phyloP scores from a whole-genome alignment of 1,140 invertebrate species.

The Bilobella aurantiaca region DNA sequence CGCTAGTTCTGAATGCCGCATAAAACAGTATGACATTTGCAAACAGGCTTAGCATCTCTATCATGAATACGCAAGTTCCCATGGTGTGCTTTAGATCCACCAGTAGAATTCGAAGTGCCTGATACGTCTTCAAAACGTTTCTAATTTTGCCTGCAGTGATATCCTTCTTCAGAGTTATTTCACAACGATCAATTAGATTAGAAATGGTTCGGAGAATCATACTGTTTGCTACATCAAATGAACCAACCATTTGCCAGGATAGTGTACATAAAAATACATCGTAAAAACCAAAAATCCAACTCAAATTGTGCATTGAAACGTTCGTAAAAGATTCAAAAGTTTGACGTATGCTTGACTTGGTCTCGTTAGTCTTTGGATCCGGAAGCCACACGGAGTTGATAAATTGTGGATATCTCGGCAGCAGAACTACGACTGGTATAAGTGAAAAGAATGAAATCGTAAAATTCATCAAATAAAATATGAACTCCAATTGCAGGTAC shows the following conservation, averaged over 20 bases:
- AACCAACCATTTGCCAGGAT: background rate
- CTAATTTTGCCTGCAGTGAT: background rate
- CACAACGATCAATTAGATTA: background rate
- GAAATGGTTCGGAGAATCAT: background rate
- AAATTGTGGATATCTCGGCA: background rate
- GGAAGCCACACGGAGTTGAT: constrained; percentile 5
- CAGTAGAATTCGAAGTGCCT: background rate
- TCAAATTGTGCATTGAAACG: background rate
- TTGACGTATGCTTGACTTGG: background rate
- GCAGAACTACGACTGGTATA: background rate
- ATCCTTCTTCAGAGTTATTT: background rate
- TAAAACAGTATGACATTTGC: background rate
- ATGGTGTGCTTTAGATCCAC: background rate
- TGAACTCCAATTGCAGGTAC: background rate
- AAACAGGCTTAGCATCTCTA: background rate
- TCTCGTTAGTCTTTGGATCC: background rate
- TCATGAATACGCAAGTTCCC: background rate
- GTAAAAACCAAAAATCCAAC: background rate
- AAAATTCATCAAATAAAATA: background rate
- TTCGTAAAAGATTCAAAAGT: background rate
- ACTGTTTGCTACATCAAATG: background rate
- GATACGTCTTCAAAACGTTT: background rate
- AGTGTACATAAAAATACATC: background rate
- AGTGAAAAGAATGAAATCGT: background rate
- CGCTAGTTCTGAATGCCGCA: background rate